These are phyloP conservation scores for Cenopis cana DNA, from an alignment of 2,888 invertebrate species.

Conservation along the genomic window DNA sequence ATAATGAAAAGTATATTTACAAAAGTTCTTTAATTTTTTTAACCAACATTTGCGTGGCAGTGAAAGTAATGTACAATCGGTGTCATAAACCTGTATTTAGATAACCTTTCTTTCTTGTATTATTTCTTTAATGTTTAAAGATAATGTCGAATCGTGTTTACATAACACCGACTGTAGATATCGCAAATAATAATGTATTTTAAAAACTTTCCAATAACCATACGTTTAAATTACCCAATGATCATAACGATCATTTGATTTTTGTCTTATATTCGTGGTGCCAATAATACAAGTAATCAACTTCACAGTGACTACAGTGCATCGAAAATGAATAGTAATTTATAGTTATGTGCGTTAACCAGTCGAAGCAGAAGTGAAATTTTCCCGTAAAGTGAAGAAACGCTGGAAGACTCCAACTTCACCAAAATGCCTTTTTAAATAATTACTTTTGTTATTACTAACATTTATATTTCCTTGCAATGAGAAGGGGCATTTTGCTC, in stretches of 20 bases:
- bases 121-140: too few species aligned
- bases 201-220: too few species aligned
- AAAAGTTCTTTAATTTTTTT: background rate
- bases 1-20: background rate
- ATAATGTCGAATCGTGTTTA: too few species aligned
- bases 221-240: too few species aligned
- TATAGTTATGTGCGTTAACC: background rate
- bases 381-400: background rate
- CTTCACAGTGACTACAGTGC: background rate
- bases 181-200: too few species aligned
- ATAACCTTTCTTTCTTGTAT: too few species aligned
- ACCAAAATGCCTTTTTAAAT: background rate
- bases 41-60: too few species aligned
- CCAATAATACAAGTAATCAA: background rate
- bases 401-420: background rate
- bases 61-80: too few species aligned
- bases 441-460: background rate
- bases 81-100: too few species aligned
- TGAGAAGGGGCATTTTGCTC: background rate
- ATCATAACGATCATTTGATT: too few species aligned
- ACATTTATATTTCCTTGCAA: background rate
- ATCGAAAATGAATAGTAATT: background rate
- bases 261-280: too few species aligned
- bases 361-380: background rate
- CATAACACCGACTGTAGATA: too few species aligned